Evolutionary conservation across 2,797 vertebrate species (phyloP), one percentile per base, ranked within the genome.

Genomic region (Xenopus petersii): DNA sequence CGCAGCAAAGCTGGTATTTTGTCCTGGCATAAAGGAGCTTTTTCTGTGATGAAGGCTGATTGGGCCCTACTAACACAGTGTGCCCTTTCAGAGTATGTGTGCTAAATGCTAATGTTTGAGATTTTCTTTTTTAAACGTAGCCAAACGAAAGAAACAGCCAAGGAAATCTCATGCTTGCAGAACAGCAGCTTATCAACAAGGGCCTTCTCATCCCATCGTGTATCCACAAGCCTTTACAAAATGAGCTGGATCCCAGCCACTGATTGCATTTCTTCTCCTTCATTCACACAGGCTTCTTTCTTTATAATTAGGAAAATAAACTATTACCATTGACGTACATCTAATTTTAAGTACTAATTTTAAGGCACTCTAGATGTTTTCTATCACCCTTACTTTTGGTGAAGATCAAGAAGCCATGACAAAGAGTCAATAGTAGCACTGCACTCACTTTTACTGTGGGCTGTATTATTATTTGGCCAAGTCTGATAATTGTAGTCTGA

Each of bases 51-150:
- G 26, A 59, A 9, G 13, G 17, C 36, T 56, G 66, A 73, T 51
- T 58, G 56, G 33, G 30, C 59, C 48, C 48, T 68, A 24, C 55
- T 48, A 68, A 49, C 64, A 72, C 70, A 73, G 48, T 68, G 65
- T 30, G 48, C 12, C 66, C 71, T 69, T 73, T 78, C 75, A 69
- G 42, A 62, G 55, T n/a, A 59, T 12, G 65, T 36, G 67, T 66
- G 49, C 75, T 63, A 68, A 68, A 68, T 59, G 26, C 56, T 69
- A 73, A 77, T 69, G 64, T 77, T 13, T 77, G 58, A 49, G 59
- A 55, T 70, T 72, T 62, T 77, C 56, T 48, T 74, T 73, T 73
- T 24, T 56, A 24, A 30, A 64, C 30, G 30, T 47, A 56, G 71
- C 66, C 60, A 60, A 73, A 64, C 56, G 64, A 56, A 72, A 61